These are phyloP conservation scores for Scaptomyza graminum DNA, from an alignment of 1,140 invertebrate species.

Conservation along the genomic window DNA sequence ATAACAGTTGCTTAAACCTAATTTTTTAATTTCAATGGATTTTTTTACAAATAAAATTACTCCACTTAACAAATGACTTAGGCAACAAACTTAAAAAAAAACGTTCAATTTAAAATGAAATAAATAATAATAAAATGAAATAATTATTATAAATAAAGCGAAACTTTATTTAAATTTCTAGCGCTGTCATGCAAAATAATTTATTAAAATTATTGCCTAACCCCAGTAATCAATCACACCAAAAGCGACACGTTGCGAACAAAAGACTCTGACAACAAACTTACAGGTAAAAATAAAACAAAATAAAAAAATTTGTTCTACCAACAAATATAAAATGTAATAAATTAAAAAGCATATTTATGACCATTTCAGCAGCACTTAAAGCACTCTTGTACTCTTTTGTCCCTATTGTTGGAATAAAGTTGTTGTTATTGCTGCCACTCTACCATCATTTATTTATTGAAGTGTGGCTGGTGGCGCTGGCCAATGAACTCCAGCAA, in stretches of 20 bases:
- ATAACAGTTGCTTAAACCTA: too few species aligned
- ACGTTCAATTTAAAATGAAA: slow-evolving; percentile 9
- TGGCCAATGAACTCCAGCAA: slow-evolving; percentile 80
- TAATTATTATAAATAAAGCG: slow-evolving; percentile 45
- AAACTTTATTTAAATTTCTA: slow-evolving; percentile 36
- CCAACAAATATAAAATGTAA: slow-evolving; percentile 41
- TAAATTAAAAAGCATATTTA: slow-evolving; percentile 54
- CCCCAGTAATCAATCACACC: slow-evolving; percentile 74
- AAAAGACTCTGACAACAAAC: slow-evolving; percentile 76
- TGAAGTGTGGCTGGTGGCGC: slow-evolving; percentile 51
- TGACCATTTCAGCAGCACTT: slow-evolving; percentile 30
- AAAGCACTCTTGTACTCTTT: slow-evolving; percentile 17
- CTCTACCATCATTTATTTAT: slow-evolving; percentile 65
- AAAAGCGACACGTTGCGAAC: slow-evolving; percentile 41
- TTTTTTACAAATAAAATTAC: not conserved
- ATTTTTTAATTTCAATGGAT: too few species aligned
- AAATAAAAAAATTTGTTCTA: slow-evolving; percentile 28
- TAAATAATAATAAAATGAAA: slow-evolving; percentile 13
- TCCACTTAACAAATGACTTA: slow-evolving; percentile 33
- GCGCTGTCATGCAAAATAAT: slow-evolving; percentile 77
- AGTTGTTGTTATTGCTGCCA: not conserved
- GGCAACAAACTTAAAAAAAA: slow-evolving; percentile 29
- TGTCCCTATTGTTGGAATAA: slow-evolving; percentile 7
- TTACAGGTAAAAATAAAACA: slow-evolving; percentile 36
- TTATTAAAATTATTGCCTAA: slow-evolving; percentile 66